Conservation (phyloP, 2,797 vertebrate genomes). For the Trematomus bernacchii region DNA sequence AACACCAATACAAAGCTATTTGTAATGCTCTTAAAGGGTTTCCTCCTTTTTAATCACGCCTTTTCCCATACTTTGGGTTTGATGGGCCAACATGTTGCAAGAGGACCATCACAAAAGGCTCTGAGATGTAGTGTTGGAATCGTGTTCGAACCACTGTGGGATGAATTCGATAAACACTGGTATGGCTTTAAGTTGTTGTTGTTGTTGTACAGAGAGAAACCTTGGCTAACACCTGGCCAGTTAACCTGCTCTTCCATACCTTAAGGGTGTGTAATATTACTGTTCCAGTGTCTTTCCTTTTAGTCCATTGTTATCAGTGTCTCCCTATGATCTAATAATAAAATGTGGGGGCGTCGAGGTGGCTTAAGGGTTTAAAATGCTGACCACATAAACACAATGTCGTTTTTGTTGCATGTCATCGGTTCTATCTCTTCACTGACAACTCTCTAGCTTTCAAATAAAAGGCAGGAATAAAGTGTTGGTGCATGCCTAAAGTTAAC, state of each 20-base stretch:
- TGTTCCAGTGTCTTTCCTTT: constrained; percentile 1
- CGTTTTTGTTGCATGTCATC: constrained; percentile 11
- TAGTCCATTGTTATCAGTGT: constrained; percentile 7
- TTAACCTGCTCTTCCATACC: constrained; percentile 7
- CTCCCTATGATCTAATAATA: constrained; percentile 26
- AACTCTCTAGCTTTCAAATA: constrained; percentile 12
- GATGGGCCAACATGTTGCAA: neutral
- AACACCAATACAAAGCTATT: neutral
- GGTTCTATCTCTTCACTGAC: neutral
- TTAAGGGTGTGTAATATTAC: neutral
- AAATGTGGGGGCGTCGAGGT: neutral
- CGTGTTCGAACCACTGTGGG: neutral
- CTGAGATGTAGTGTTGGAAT: neutral
- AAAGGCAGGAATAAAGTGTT: constrained; percentile 1
- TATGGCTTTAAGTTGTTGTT: neutral
- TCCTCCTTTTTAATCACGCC: neutral
- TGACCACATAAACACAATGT: constrained; percentile 1
- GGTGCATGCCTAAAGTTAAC: neutral
- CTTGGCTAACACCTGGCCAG: neutral
- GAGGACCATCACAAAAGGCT: no score
- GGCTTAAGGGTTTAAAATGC: constrained; percentile 12
- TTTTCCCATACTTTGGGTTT: neutral
- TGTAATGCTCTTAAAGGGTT: neutral
- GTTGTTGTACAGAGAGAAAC: constrained; percentile 1
- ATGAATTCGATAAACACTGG: neutral